phyloP scores from a whole-genome alignment of 2,113 vertebrate species.

The Pygoscelis adeliae region DNA sequence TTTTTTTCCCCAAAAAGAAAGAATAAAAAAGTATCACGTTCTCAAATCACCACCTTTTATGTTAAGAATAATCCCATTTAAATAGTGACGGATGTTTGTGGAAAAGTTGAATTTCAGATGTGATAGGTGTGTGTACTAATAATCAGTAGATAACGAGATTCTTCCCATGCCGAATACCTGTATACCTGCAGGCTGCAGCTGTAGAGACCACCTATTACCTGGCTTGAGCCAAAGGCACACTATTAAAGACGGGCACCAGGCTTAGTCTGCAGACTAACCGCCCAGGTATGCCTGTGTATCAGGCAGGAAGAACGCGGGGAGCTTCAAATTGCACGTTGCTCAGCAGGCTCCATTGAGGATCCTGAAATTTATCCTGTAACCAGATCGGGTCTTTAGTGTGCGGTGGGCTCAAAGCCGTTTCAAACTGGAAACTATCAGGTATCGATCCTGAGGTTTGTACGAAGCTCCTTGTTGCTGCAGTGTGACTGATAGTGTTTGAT shows the following conservation, averaged over 20 bases:
- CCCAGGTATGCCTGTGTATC: not conserved
- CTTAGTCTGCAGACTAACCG: not conserved
- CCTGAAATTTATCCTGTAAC: not conserved
- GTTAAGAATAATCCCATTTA: not conserved
- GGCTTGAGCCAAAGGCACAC: not conserved
- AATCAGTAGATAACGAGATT: not conserved
- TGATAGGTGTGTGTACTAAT: not conserved
- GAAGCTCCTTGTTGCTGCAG: not conserved
- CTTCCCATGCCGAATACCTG: not conserved
- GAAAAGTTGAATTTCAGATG: not conserved
- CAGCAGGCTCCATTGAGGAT: not conserved
- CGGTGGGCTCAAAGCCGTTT: rapidly evolving
- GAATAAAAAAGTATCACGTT: not conserved
- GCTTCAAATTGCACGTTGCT: not conserved
- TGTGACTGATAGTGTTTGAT: not conserved
- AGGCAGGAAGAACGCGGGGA: rapidly evolving
- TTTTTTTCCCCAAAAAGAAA: not conserved
- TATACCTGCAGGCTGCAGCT: not conserved
- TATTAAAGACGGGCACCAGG: not conserved
- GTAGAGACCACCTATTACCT: not conserved
- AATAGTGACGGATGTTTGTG: not conserved
- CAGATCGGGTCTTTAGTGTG: not conserved
- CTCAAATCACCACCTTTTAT: not conserved
- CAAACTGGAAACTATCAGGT: not conserved
- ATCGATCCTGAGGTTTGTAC: not conserved